A percentile compares a stretch with the other conserved stretches of the same genome.
These are phyloP conservation scores for Netelia virgata DNA, from an alignment of 2,888 invertebrate genomes.

Conservation along the genomic window DNA sequence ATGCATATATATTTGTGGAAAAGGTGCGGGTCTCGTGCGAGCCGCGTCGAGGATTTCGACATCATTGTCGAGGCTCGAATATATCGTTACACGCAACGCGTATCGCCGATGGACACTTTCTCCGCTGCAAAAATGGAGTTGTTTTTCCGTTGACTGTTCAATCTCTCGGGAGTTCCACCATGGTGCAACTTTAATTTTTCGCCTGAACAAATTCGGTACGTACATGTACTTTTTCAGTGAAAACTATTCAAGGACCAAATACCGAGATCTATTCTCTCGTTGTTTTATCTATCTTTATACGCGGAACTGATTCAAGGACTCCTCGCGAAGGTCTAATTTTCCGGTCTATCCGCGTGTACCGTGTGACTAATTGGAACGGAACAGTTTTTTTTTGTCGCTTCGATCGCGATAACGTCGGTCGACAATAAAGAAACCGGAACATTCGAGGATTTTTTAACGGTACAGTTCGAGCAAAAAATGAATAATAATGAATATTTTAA, in stretches of 20 bases:
- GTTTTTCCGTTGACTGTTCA: constrained; percentile 15
- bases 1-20: background rate
- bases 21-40: constrained; percentile 25
- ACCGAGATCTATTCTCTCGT: constrained; percentile 3
- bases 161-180: constrained; percentile 13
- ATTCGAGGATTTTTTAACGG: background rate
- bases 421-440: background rate
- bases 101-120: constrained; percentile 49
- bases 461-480: background rate
- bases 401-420: background rate
- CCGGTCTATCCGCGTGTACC: constrained; percentile 9
- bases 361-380: constrained; percentile 1
- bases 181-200: too few relatives aligned
- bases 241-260: constrained; percentile 35
- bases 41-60: constrained; percentile 41
- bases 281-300: background rate
- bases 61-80: constrained; percentile 11
- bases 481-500: background rate
- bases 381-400: constrained; percentile 4
- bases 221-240: background rate
- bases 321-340: constrained; percentile 22
- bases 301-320: constrained; percentile 49
- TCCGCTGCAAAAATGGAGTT: constrained; percentile 38
- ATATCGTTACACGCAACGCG: constrained; percentile 15
- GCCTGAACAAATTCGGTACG: too few relatives aligned